phyloP scores from a whole-genome alignment of 37 sponge, comb jelly and placozoan species.

The Halichondria panicea region DNA sequence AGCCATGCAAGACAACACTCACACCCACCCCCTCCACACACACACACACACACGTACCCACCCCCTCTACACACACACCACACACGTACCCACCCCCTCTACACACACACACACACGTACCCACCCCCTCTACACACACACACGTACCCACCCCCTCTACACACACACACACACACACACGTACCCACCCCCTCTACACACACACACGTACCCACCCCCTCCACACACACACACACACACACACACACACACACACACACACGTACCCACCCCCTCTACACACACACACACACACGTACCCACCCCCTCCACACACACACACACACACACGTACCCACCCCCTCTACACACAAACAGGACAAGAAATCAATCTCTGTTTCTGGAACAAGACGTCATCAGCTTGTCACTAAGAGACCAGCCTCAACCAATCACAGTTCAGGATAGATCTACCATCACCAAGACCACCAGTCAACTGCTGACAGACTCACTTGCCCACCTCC shows the following conservation, averaged over 20 bases:
- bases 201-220: neutral
- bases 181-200: neutral
- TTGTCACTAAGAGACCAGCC: constrained; percentile 30
- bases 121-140: neutral
- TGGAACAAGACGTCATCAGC: constrained; percentile 10
- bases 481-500: neutral
- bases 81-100: neutral
- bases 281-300: neutral
- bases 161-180: neutral
- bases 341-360: neutral
- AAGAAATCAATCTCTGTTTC: neutral
- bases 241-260: constrained; percentile 4
- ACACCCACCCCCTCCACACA: neutral
- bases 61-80: neutral
- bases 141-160: neutral
- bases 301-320: neutral
- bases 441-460: neutral
- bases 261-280: neutral
- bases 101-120: neutral
- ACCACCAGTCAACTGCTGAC: constrained; percentile 8
- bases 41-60: neutral
- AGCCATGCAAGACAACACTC: neutral
- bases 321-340: neutral
- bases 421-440: constrained; percentile 2
- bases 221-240: neutral